phyloP scores from a whole-genome alignment of 2,797 vertebrate genomes.

The Pseudochaenichthys georgianus region DNA sequence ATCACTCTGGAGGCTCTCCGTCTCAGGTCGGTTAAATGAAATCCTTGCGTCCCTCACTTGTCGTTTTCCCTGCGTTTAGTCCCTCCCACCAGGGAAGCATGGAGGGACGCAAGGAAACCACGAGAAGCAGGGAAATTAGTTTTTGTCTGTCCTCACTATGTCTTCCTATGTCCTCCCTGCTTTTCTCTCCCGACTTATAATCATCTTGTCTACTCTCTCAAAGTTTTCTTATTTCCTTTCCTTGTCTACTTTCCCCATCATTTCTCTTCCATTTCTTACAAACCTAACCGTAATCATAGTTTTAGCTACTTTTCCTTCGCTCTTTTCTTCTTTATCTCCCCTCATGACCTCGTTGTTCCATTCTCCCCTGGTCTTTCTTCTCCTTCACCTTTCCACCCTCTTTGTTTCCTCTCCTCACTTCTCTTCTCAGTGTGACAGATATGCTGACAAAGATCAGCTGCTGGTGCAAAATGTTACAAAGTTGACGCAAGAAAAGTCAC shows the following conservation, averaged over 20 bases:
- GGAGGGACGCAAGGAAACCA: no score
- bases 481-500: conserved; percentile 22
- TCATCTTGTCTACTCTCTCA: not conserved
- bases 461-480: not conserved
- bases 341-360: not conserved
- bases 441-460: not conserved
- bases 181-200: not conserved
- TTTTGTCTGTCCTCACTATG: not conserved
- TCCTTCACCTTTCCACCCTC: not conserved
- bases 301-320: no score
- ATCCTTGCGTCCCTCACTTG: no score
- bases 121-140: no score
- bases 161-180: not conserved
- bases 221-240: not conserved
- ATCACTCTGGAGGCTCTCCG: no score
- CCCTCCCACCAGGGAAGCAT: no score
- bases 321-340: not conserved
- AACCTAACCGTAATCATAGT: no score
- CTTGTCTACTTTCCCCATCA: not conserved
- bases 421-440: not conserved
- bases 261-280: no score
- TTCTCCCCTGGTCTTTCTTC: no score
- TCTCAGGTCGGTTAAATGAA: no score
- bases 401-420: not conserved
- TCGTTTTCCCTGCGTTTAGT: no score